A percentile compares a stretch with the other conserved stretches of the same genome.
These are phyloP conservation scores for Chloroceryle aenea DNA, from an alignment of 2,113 vertebrate genomes.

Conservation along the genomic window DNA sequence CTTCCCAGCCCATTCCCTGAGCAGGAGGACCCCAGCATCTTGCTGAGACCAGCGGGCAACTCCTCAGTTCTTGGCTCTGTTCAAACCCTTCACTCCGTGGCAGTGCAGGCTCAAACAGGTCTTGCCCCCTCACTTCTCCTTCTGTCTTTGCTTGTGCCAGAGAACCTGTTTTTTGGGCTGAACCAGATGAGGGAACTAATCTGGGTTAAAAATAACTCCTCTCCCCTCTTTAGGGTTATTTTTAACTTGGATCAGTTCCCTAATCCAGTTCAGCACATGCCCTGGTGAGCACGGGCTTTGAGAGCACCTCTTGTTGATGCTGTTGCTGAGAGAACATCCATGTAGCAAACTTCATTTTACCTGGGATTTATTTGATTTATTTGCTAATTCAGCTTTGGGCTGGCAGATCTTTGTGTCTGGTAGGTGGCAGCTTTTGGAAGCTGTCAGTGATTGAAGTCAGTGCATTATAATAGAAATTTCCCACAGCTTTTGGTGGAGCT, in stretches of 20 bases:
- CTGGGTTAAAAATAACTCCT: constrained; percentile 27
- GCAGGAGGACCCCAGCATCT: neutral
- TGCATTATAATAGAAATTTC: constrained; percentile 12
- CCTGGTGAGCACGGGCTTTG: neutral
- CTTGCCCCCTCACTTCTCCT: neutral
- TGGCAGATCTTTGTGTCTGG: neutral
- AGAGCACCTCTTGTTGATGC: neutral
- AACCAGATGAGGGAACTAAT: neutral
- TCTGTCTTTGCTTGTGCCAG: neutral
- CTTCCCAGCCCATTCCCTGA: neutral
- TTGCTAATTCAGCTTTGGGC: neutral
- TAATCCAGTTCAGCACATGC: neutral
- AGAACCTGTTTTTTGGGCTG: neutral
- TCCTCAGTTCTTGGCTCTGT: neutral
- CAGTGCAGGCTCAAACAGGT: neutral
- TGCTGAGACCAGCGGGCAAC: neutral
- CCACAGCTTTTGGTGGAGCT: constrained; percentile 11
- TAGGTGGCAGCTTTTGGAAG: neutral
- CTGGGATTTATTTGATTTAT: neutral
- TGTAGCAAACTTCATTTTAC: neutral
- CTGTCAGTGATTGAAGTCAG: neutral
- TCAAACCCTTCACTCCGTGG: neutral
- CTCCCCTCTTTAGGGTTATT: neutral
- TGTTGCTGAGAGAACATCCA: neutral
- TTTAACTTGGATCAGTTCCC: neutral